Percentiles rank a stretch among this genome's conserved stretches.
Conservation (phyloP, 2,113 vertebrate species). For the Henicopernis longicauda region DNA sequence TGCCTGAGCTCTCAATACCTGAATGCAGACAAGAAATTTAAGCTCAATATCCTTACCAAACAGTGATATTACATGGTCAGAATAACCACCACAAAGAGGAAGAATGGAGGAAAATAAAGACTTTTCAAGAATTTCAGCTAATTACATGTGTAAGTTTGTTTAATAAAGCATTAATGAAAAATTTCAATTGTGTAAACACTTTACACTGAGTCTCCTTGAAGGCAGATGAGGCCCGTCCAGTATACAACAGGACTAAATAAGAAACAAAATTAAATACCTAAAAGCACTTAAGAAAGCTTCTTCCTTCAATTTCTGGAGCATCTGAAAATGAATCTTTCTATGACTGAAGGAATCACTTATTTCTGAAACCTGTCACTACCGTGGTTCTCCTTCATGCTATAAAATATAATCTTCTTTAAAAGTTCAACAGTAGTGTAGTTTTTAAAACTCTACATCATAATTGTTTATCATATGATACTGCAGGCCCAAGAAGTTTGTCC, state of each 20-base stretch:
- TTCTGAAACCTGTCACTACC: background rate
- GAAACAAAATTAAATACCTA: background rate
- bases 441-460: background rate
- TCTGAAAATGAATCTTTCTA: background rate
- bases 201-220: background rate
- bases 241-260: background rate
- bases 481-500: background rate
- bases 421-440: background rate
- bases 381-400: background rate
- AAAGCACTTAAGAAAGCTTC: background rate
- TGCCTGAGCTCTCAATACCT: conserved; percentile 85
- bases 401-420: background rate
- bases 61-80: background rate
- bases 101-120: background rate
- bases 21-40: conserved; percentile 26
- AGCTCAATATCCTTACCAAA: background rate
- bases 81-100: background rate
- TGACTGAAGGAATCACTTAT: background rate
- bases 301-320: background rate
- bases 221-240: background rate
- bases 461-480: background rate
- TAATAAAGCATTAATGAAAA: background rate
- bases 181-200: background rate
- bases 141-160: background rate
- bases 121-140: background rate